phyloP scores from a whole-genome alignment of 2,797 vertebrate genomes.

The Eleutherodactylus coqui region DNA sequence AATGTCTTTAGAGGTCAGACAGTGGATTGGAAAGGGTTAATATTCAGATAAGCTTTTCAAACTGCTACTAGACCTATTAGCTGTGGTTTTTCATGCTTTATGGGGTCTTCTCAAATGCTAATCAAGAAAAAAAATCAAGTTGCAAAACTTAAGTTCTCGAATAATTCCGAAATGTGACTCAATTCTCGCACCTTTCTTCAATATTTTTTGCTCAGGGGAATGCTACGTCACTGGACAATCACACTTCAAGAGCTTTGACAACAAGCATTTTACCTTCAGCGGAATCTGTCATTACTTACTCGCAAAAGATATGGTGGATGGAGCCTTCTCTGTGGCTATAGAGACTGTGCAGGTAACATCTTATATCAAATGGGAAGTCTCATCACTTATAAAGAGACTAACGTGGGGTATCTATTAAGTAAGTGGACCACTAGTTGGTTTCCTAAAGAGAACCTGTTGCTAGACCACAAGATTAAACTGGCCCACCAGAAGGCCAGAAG shows the following conservation, averaged over 20 bases:
- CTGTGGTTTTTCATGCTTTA: no score
- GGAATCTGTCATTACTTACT: conserved; percentile 93
- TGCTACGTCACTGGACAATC: conserved; percentile 94
- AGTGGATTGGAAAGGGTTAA: no score
- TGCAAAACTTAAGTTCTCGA: no score
- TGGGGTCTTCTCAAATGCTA: no score
- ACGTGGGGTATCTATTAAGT: background rate
- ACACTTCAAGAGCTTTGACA: conserved; percentile 96
- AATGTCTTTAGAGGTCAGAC: no score
- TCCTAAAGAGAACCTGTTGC: background rate
- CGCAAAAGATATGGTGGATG: conserved; percentile 85
- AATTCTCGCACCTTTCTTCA: no score
- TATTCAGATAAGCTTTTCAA: no score
- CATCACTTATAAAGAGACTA: background rate
- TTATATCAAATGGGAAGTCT: background rate
- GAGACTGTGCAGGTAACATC: conserved; percentile 89
- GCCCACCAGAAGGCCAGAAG: background rate
- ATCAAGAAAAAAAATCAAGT: no score
- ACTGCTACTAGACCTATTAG: no score
- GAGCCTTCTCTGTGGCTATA: conserved; percentile 86
- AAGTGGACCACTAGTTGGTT: background rate
- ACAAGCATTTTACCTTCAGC: conserved; percentile 93
- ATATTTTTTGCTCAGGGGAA: conserved; percentile 79
- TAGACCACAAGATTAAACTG: background rate
- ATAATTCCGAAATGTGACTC: no score